Percentiles rank a stretch among this genome's conserved stretches.
These are phyloP conservation scores for Arrhopalites spinosus DNA, from an alignment of 2,888 invertebrate species.

Conservation along the genomic window DNA sequence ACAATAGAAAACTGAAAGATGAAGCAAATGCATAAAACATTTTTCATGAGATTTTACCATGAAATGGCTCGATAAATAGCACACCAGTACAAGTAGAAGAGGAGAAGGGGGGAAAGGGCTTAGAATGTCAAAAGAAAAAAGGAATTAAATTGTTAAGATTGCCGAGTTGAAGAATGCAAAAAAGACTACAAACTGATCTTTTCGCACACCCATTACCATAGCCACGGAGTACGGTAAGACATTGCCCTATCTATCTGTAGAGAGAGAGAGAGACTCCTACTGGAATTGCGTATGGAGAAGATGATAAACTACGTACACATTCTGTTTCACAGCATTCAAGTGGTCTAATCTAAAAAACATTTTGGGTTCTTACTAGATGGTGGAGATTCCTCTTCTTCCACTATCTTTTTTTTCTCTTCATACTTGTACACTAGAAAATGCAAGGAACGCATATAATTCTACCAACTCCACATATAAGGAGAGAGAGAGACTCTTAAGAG, in stretches of 20 bases:
- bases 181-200: not conserved
- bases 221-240: not conserved
- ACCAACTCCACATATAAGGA: not conserved
- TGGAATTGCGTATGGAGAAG: constrained; percentile 9
- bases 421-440: not conserved
- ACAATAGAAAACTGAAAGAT: too few species aligned
- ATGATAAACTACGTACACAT: not conserved
- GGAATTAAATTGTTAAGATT: too few species aligned
- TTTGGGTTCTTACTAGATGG: not conserved
- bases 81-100: too few species aligned
- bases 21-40: too few species aligned
- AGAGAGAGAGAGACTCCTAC: constrained; percentile 4
- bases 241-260: not conserved
- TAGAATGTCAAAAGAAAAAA: too few species aligned
- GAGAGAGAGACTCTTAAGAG: not conserved
- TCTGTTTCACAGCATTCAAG: not conserved
- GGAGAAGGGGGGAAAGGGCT: too few species aligned
- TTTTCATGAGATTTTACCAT: too few species aligned
- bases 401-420: not conserved
- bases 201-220: constrained; percentile 4
- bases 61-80: too few species aligned
- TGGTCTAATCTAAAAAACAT: not conserved
- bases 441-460: too few species aligned
- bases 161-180: too few species aligned
- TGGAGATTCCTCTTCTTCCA: not conserved